These are phyloP conservation scores for Anthophora plumipes DNA, from an alignment of 2,888 invertebrate species.

Conservation along the genomic window DNA sequence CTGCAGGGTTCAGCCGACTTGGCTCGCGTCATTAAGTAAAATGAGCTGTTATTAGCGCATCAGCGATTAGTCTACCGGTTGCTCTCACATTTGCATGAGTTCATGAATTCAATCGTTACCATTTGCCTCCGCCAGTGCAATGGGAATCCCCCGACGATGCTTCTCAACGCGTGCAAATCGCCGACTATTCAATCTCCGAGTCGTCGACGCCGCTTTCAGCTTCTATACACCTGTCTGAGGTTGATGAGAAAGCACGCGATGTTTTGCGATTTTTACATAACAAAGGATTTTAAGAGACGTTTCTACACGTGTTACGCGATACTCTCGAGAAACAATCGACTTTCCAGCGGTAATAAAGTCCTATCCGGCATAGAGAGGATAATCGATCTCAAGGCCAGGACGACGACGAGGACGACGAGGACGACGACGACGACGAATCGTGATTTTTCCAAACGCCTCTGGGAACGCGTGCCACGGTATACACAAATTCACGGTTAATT, in stretches of 20 bases:
- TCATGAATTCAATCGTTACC: slow-evolving; percentile 31
- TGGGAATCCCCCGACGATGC: background rate
- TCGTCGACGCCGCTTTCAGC: background rate
- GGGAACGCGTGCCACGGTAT: slow-evolving; percentile 43
- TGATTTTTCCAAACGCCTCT: background rate
- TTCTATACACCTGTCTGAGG: background rate
- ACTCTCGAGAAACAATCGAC: background rate
- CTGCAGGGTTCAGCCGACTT: background rate
- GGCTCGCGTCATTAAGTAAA: slow-evolving; percentile 46
- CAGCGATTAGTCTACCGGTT: slow-evolving; percentile 28
- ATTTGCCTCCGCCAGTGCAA: slow-evolving; percentile 3
- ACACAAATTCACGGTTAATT: slow-evolving; percentile 65
- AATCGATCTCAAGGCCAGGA: slow-evolving; percentile 4
- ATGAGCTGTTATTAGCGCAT: slow-evolving; percentile 44
- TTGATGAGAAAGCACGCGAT: slow-evolving; percentile 16
- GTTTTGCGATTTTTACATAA: slow-evolving; percentile 26
- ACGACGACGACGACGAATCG: no score
- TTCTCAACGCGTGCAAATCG: slow-evolving; percentile 17
- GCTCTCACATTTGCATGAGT: slow-evolving; percentile 30
- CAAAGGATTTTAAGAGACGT: background rate
- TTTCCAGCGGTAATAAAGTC: slow-evolving; percentile 8
- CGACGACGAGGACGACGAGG: no score
- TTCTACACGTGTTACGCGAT: background rate
- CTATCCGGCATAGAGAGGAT: background rate
- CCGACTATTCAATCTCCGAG: slow-evolving; percentile 14